These are phyloP conservation scores for Aplochiton taeniatus DNA, from an alignment of 2,797 vertebrate species.

Conservation along the genomic window DNA sequence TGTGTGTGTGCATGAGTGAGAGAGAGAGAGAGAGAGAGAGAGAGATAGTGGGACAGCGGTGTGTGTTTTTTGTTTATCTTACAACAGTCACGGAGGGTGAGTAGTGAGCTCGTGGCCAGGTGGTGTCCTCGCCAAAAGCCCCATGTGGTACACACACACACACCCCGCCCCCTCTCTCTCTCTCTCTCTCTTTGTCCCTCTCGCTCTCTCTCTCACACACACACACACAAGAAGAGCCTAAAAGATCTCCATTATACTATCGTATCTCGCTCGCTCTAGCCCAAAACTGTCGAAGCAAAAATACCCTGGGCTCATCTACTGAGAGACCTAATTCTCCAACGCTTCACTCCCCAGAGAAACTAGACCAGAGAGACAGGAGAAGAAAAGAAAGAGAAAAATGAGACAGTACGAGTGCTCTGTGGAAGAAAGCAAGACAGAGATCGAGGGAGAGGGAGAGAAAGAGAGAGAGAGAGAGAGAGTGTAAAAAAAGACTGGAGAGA, in stretches of 20 bases:
- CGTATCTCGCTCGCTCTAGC: slow-evolving; percentile 51
- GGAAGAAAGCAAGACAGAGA: slow-evolving; percentile 10
- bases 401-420: slow-evolving; percentile 48
- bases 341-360: slow-evolving; percentile 52
- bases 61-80: slow-evolving; percentile 1
- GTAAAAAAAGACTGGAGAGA: slow-evolving; percentile 9
- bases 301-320: slow-evolving; percentile 60
- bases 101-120: slow-evolving; percentile 54
- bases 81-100: slow-evolving; percentile 26
- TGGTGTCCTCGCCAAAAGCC: slow-evolving; percentile 55
- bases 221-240: slow-evolving; percentile 1
- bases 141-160: background rate
- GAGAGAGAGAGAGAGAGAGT: background rate
- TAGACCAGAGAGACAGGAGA: slow-evolving; percentile 11
- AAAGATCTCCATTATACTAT: slow-evolving; percentile 25
- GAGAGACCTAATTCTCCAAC: slow-evolving; percentile 68
- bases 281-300: slow-evolving; percentile 70
- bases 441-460: slow-evolving; percentile 1
- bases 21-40: background rate
- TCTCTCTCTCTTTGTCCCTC: background rate
- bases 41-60: background rate
- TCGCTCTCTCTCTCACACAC: background rate
- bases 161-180: background rate
- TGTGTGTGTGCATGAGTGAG: background rate
- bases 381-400: slow-evolving; percentile 16